Base-by-base conservation (phyloP, 2,888 invertebrate species). In the Laothoe populi region DNA sequence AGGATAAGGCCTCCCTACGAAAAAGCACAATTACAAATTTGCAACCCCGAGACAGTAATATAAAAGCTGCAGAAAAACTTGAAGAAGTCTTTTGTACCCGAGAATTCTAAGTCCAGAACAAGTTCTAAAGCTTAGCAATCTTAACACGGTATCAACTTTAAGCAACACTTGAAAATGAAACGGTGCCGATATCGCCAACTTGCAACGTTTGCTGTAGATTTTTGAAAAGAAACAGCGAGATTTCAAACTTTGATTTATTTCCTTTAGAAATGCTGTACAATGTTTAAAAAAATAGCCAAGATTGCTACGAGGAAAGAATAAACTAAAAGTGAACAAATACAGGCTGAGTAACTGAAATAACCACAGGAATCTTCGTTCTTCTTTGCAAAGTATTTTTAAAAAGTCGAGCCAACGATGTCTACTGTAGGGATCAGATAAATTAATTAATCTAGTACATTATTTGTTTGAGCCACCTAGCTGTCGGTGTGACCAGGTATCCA, bases 181-280 rank as follows among this genome's bases (percentile, higher is more conserved):
- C 77, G 74, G 78, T 81, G 81, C 82, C 77, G 77, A 75, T 68
- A 72, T 74, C 74, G 68, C 35, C 57, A 83, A 83, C 81, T 84
- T 79, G 66, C 60, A 70, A 66, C 78, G 76, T 84, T 86, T 81
- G 78, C 75, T 65, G 73, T 74, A 69, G 53, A 35, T 53, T 35
- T 53, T 53, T 35, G 16, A 31, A 53, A 31, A 35, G 19, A 53
- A 7, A 7, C 8, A 19, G 4, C 11, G 19, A 26, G 35, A 19
- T 35, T 53, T 53, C 19, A 53, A 53, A 53, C 19, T 35, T 35
- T 35, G 53, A 53, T 35, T 53, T 53, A 19, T 53, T 53, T 53
- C 16, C 10, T 19, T 16, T 35, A 42, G 16, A 4, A 0, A 1
- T 26, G 16, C 2, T 16, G n/a, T 48, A 24, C 24, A 48, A 24